Conservation (phyloP, 2,797 vertebrate species). For the Pogoniulus pusillus region DNA sequence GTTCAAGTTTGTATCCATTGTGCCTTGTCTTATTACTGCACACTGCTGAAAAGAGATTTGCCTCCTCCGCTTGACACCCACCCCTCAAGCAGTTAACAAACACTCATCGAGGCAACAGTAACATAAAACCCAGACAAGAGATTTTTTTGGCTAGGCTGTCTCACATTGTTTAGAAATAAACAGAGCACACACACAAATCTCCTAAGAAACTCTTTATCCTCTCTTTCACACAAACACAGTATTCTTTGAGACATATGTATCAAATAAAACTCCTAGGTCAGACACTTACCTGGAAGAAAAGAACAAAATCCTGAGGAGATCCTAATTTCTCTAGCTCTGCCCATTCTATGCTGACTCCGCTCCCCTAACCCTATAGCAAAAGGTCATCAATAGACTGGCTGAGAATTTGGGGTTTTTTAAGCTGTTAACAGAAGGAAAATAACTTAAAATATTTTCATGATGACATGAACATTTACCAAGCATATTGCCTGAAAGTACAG, state of each 20-base stretch:
- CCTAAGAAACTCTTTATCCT: neutral
- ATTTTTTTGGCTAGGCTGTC: neutral
- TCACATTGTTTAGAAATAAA: neutral
- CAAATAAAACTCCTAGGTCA: neutral
- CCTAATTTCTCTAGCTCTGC: neutral
- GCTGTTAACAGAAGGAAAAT: neutral
- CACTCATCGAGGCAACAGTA: neutral
- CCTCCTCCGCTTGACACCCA: no score
- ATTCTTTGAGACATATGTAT: neutral
- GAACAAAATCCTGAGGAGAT: neutral
- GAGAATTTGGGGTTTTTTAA: neutral
- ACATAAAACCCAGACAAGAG: neutral
- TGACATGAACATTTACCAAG: neutral
- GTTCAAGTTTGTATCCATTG: no score
- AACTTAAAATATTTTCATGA: accelerated
- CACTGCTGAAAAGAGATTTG: no score
- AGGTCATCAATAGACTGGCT: neutral
- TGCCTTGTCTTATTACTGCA: no score
- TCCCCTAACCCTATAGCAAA: neutral
- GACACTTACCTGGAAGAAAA: neutral
- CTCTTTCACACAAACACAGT: neutral
- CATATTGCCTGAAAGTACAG: neutral
- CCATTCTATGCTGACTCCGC: neutral
- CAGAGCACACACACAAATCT: neutral
- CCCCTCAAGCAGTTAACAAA: neutral